Evolutionary conservation across 2,888 invertebrate genomes (phyloP).

Genomic region (Imbricaverruca yamaguchii): DNA sequence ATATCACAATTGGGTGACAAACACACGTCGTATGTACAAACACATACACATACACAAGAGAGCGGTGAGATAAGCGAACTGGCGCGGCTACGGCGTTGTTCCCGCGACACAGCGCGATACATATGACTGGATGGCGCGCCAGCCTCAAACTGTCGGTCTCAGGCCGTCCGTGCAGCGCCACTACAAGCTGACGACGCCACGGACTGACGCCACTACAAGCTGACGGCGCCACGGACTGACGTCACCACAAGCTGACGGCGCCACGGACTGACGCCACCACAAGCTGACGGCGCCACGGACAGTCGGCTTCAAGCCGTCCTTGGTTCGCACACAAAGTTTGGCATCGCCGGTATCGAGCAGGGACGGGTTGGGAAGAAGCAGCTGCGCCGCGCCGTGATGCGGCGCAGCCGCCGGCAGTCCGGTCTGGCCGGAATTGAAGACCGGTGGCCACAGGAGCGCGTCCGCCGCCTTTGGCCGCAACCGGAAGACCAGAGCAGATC

Average conservation of each 20-base stretch:
- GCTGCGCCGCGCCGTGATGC: not conserved
- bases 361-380: not conserved
- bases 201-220: too few species aligned
- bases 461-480: not conserved
- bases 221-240: not conserved
- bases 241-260: too few species aligned
- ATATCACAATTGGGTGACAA: constrained; percentile 18
- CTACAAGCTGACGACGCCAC: too few species aligned
- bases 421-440: not conserved
- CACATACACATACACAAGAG: not conserved
- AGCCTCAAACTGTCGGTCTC: too few species aligned
- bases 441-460: not conserved
- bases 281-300: too few species aligned
- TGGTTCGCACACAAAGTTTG: not conserved
- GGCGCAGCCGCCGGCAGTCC: not conserved
- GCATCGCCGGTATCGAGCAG: not conserved
- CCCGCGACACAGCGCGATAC: not conserved
- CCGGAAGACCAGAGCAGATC: not conserved
- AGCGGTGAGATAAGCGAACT: not conserved
- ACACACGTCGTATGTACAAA: constrained; percentile 1
- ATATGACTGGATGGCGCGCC: not conserved
- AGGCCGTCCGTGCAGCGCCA: too few species aligned
- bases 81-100: not conserved
- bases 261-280: too few species aligned
- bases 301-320: not conserved